Percentiles rank a stretch among this genome's conserved stretches.
These are phyloP conservation scores for Hafferia zeledoni DNA, from an alignment of 2,797 vertebrate species.

Conservation along the genomic window DNA sequence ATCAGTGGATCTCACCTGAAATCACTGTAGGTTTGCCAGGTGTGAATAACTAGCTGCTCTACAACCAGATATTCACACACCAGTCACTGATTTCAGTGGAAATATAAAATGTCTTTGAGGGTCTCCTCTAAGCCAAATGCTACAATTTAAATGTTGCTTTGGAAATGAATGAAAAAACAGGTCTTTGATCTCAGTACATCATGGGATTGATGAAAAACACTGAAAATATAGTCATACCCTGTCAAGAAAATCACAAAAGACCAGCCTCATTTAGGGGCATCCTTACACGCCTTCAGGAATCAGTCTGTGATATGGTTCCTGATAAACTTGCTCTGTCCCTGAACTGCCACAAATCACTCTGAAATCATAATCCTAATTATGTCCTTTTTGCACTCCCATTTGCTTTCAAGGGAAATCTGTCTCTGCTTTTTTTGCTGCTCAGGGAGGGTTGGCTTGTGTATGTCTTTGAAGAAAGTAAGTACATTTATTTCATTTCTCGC, in stretches of 20 bases:
- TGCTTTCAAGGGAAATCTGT: fast-evolving
- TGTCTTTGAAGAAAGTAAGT: background rate
- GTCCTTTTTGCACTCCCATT: background rate
- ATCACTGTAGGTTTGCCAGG: background rate
- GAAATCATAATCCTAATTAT: background rate
- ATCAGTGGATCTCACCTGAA: background rate
- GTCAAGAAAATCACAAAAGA: background rate
- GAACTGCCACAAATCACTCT: background rate
- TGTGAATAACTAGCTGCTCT: background rate
- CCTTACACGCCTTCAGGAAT: background rate
- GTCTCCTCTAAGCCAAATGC: background rate
- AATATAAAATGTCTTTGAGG: background rate
- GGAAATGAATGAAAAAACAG: background rate
- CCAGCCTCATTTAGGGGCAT: background rate
- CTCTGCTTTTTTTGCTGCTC: background rate
- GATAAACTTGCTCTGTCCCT: background rate
- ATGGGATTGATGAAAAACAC: background rate
- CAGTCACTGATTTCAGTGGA: background rate
- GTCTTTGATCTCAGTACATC: background rate
- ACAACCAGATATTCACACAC: background rate
- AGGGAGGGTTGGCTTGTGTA: fast-evolving
- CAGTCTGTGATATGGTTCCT: no score
- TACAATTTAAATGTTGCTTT: background rate
- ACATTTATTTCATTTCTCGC: background rate
- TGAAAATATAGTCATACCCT: background rate